These are phyloP conservation scores for Calliphora vicina DNA, from an alignment of 1,140 invertebrate species.

Conservation along the genomic window DNA sequence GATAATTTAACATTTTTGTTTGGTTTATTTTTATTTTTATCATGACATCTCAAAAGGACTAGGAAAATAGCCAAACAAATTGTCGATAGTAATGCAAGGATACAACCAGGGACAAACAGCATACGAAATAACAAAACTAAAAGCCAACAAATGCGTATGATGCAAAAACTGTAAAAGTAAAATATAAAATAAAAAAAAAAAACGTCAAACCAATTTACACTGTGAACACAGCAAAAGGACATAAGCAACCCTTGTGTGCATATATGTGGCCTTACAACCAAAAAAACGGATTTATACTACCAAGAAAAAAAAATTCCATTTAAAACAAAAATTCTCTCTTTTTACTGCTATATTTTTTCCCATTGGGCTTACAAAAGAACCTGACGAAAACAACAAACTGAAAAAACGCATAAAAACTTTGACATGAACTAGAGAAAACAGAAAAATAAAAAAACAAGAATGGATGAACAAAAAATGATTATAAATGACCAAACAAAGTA, in stretches of 20 bases:
- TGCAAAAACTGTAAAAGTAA: background rate
- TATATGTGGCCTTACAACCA: background rate
- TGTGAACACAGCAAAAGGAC: background rate
- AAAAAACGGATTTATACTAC: background rate
- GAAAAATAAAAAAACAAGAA: background rate
- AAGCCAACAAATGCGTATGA: slow-evolving; percentile 23
- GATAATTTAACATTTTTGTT: background rate
- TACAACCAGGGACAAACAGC: background rate
- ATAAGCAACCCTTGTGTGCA: background rate
- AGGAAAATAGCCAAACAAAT: slow-evolving; percentile 29
- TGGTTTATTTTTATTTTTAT: background rate
- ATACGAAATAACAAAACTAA: slow-evolving; percentile 15
- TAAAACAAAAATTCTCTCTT: background rate
- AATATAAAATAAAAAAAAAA: background rate
- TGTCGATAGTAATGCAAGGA: slow-evolving; percentile 27
- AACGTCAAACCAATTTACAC: background rate
- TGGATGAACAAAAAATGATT: slow-evolving; percentile 25
- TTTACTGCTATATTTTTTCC: background rate
- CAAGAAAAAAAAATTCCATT: background rate
- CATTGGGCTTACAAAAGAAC: background rate
- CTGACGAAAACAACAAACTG: slow-evolving; percentile 1
- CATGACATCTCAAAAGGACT: slow-evolving; percentile 7
- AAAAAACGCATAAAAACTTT: slow-evolving; percentile 26
- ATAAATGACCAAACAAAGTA: slow-evolving; percentile 25
- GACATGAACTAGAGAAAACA: background rate